Base-by-base conservation (phyloP, 2,113 vertebrate species). In the Hypomesus transpacificus region DNA sequence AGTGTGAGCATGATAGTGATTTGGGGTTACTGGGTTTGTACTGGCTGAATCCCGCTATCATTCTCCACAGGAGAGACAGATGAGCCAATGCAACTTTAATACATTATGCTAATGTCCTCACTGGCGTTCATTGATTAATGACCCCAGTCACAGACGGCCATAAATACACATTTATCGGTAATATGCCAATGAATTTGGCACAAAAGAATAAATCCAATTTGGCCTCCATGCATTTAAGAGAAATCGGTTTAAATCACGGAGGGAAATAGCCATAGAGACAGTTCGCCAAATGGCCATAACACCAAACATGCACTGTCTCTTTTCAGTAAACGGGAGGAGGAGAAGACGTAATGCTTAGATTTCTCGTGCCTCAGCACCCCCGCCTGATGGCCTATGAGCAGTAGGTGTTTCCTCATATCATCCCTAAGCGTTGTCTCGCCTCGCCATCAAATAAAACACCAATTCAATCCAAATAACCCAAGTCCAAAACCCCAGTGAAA, bases 321-420 rank as follows among this genome's bases (percentile, higher is more conserved):
- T 51, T 84, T 79, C 83, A 80, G 69, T 68, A 65, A 50, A 13
- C 57, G 21, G 18, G 18, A 18, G 20, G n/a, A 16, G 21, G 13
- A 16, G 46, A 39, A 65, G 39, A 46, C 63, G 31, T 18, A 28
- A 21, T 46, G 39, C 39, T 17, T 39, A 6, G 62, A 85, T 85
- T 87, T 87, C 80, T 83, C 85, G 4, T 81, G 85, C 86, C 89
- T 85, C 87, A 86, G 86, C 85, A 84, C 72, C 80, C 69, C 75
- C 75, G 84, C 81, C 84, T 74, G 66, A 75, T 77, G 87, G 85
- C 87, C 89, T 90, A 76, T 75, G 75, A 73, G 80, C 82, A 79
- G 82, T 22, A 79, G 76, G 80, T 79, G 80, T 71, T 78, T 68
- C 76, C 70, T 76, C 82, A 64, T 34, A 65, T 59, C 77, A 77